Conservation (phyloP, 35 echinoderm and acorn worm genomes). For the Acanthaster planci region DNA sequence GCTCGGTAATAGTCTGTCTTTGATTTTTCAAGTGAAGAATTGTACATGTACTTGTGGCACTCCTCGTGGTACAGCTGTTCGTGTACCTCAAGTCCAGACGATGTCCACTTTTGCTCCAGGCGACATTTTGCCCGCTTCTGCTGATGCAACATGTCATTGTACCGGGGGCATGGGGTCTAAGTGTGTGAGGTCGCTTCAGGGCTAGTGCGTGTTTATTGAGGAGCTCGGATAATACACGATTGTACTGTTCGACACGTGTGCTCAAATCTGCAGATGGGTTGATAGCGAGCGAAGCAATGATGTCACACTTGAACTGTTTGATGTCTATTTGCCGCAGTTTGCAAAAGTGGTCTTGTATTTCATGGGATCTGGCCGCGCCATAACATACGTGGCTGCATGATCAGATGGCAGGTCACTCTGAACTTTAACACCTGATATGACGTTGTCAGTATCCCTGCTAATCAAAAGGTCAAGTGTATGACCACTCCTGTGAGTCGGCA, state of each 20-base stretch:
- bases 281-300: constrained; percentile 3
- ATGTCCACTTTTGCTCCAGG: constrained; percentile 51
- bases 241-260: constrained; percentile 43
- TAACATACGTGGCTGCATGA: constrained; percentile 34
- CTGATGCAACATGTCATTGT: constrained; percentile 38
- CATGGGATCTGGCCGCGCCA: neutral
- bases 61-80: constrained; percentile 37
- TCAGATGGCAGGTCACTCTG: constrained; percentile 55
- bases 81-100: constrained; percentile 58
- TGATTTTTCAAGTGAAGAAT: constrained; percentile 12
- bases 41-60: constrained; percentile 48
- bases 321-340: constrained; percentile 43
- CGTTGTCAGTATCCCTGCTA: constrained; percentile 22
- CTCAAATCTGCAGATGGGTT: constrained; percentile 28
- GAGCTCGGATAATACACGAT: constrained; percentile 5
- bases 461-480: constrained; percentile 68
- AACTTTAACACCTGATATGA: constrained; percentile 34
- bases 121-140: constrained; percentile 40
- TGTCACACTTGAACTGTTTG: constrained; percentile 21
- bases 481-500: constrained; percentile 39
- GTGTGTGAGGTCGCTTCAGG: constrained; percentile 25
- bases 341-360: constrained; percentile 1
- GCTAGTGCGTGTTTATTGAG: constrained; percentile 51
- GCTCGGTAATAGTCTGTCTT: constrained; percentile 55
- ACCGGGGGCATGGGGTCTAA: constrained; percentile 64